A percentile compares a stretch with the other conserved stretches of the same genome.
Evolutionary conservation across 2,888 invertebrate species (phyloP).

Genomic region (Tenthredo distinguenda): DNA sequence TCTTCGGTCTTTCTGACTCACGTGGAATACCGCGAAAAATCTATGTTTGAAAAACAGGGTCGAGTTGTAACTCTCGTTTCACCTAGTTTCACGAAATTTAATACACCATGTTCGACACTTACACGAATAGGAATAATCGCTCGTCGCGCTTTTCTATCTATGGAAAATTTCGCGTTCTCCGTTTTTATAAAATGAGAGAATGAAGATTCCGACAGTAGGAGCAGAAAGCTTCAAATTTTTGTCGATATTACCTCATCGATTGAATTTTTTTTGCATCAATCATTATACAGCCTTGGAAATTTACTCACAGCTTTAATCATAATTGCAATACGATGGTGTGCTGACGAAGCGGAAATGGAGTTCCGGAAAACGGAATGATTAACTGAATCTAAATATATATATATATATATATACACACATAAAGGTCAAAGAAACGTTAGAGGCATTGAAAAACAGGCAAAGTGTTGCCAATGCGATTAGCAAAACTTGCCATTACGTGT

Average conservation of each 20-base stretch:
- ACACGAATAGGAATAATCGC: too few species aligned
- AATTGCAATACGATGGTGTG: background rate
- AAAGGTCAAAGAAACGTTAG: background rate
- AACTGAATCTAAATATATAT: background rate
- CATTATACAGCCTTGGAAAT: background rate
- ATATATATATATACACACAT: background rate
- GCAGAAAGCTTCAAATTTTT: background rate
- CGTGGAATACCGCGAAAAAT: background rate
- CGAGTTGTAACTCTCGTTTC: background rate
- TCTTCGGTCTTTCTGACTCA: constrained; percentile 1
- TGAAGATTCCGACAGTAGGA: too few species aligned
- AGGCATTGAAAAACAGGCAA: background rate
- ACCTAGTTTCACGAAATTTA: background rate
- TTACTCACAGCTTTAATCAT: background rate
- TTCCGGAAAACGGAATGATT: background rate
- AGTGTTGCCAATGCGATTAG: constrained; percentile 15
- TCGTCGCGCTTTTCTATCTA: too few species aligned
- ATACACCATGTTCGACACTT: background rate
- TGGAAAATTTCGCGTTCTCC: too few species aligned
- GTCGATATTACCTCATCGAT: background rate
- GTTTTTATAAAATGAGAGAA: too few species aligned
- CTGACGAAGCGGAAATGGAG: constrained; percentile 14
- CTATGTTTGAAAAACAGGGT: background rate
- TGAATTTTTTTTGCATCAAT: background rate
- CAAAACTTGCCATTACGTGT: background rate